phyloP scores from a whole-genome alignment of 1,140 invertebrate species.

The Orussus abietinus region DNA sequence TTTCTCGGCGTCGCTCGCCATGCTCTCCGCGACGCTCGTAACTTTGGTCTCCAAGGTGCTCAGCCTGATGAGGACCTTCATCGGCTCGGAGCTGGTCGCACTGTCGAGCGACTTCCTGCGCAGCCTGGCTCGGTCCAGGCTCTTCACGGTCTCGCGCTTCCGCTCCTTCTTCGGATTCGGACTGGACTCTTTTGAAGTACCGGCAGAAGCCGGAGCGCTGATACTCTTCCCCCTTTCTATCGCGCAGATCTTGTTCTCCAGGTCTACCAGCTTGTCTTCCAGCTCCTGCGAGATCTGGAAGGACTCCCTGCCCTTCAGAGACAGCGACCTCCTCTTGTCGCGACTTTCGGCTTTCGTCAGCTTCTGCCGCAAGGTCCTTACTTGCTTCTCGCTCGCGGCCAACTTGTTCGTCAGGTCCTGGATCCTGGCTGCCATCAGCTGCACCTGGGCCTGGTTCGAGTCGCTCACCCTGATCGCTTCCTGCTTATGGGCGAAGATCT shows the following conservation, averaged over 20 bases:
- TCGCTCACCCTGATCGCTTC: constrained; percentile 66
- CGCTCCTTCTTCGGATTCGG: constrained; percentile 50
- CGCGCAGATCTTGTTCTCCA: constrained; percentile 71
- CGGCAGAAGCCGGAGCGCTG: constrained; percentile 34
- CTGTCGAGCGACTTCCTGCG: constrained; percentile 73
- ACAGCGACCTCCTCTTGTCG: constrained; percentile 75
- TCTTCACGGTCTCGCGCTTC: constrained; percentile 55
- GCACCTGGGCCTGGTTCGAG: constrained; percentile 69
- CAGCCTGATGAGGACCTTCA: constrained; percentile 71
- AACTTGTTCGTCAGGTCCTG: constrained; percentile 81
- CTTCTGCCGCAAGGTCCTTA: constrained; percentile 74
- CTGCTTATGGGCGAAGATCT: constrained; percentile 68
- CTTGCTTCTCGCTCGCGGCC: constrained; percentile 76
- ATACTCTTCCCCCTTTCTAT: constrained; percentile 55
- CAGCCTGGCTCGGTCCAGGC: constrained; percentile 48
- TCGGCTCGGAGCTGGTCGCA: constrained; percentile 69
- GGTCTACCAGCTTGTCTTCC: constrained; percentile 74
- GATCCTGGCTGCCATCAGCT: constrained; percentile 77
- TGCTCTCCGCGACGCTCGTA: constrained; percentile 56
- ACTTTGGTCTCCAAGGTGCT: constrained; percentile 73
- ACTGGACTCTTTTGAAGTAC: constrained; percentile 52
- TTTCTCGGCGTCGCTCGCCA: constrained; percentile 42
- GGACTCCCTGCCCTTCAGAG: constrained; percentile 75
- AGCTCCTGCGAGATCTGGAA: constrained; percentile 76
- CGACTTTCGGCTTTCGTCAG: constrained; percentile 71